Conservation (phyloP, 2,888 invertebrate genomes). For the Catocala nupta region DNA sequence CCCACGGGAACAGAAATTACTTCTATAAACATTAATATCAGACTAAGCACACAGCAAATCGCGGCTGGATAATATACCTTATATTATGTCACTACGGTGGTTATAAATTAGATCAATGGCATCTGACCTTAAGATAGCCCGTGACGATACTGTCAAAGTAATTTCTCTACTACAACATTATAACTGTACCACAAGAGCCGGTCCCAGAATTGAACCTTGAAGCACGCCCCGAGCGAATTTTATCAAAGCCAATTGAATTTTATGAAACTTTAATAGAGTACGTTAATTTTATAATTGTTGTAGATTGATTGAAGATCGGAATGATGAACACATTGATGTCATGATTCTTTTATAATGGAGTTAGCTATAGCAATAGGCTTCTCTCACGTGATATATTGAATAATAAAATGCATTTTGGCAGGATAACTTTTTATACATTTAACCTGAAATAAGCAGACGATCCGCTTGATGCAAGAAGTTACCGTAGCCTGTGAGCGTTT, state of each 20-base stretch:
- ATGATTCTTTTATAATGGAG: too few relatives aligned
- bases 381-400: too few relatives aligned
- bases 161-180: conserved; percentile 49
- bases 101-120: conserved; percentile 44
- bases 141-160: conserved; percentile 56
- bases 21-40: too few relatives aligned
- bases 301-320: conserved; percentile 19
- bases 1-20: too few relatives aligned
- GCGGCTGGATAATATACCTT: too few relatives aligned
- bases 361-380: too few relatives aligned
- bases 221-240: conserved; percentile 32
- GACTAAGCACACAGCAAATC: too few relatives aligned
- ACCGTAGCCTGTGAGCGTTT: too few relatives aligned
- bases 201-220: conserved; percentile 49
- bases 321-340: conserved; percentile 2
- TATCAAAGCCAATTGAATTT: conserved; percentile 35
- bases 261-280: conserved; percentile 33
- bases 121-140: conserved; percentile 56
- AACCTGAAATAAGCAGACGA: too few relatives aligned
- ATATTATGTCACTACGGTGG: conserved; percentile 29
- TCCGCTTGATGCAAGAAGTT: too few relatives aligned
- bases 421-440: too few relatives aligned
- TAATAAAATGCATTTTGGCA: too few relatives aligned
- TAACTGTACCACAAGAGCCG: conserved; percentile 53
- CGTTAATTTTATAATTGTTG: conserved; percentile 27